Percentiles rank a stretch among this genome's conserved stretches.
Conservation (phyloP, 2,797 vertebrate species). For the Premnoplex brunnescens region DNA sequence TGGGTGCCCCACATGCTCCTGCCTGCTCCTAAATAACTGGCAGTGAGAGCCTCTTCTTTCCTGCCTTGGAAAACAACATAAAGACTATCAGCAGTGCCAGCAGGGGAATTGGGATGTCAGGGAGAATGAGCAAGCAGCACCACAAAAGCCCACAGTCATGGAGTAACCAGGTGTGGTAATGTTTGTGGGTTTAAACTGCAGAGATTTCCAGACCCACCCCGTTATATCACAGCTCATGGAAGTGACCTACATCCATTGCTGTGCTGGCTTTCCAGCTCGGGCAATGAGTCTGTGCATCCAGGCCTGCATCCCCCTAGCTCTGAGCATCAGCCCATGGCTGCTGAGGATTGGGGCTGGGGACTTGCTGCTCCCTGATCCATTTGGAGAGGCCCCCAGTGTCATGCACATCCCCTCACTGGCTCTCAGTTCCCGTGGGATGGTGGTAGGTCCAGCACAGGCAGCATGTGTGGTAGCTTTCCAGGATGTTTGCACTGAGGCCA, state of each 20-base stretch:
- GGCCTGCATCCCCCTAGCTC: not conserved
- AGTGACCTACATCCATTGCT: not conserved
- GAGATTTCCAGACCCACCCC: constrained; percentile 10
- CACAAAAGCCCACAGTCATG: not conserved
- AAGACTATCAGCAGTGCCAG: not conserved
- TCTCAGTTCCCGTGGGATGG: not conserved
- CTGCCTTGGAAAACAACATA: not conserved
- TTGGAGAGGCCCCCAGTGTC: not conserved
- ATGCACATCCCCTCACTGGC: not conserved
- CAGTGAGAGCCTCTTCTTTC: not conserved
- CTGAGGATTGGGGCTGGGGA: not conserved
- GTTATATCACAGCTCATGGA: not conserved
- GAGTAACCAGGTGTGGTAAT: not conserved
- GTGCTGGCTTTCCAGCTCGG: not conserved
- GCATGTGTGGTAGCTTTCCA: not conserved
- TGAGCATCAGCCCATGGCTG: not conserved
- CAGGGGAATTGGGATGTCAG: accelerated
- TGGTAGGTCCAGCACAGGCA: not conserved
- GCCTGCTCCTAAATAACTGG: not conserved
- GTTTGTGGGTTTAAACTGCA: not conserved
- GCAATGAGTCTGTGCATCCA: not conserved
- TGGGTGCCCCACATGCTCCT: not conserved
- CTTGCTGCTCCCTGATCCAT: not conserved
- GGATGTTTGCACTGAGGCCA: not conserved
- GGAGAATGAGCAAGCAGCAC: not conserved